Percentiles rank a stretch among this genome's conserved stretches.
These are phyloP conservation scores for Oncorhynchus clarkii DNA, from an alignment of 2,113 vertebrate species.

Conservation along the genomic window DNA sequence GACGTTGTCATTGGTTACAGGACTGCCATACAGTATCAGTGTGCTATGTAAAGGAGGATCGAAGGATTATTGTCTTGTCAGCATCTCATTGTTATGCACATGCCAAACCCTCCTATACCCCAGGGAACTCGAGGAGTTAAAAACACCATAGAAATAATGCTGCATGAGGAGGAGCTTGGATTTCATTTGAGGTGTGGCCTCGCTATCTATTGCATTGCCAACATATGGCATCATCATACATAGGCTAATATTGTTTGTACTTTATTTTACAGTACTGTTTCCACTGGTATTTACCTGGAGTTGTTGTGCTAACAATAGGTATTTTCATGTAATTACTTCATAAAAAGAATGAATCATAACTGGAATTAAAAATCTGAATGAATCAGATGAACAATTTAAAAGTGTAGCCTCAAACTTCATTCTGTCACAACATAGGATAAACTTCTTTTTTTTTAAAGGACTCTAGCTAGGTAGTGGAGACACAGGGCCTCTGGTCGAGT, in stretches of 20 bases:
- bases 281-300: no score
- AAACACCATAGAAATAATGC: background rate
- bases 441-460: no score
- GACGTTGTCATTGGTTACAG: conserved; percentile 51
- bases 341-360: no score
- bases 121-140: background rate
- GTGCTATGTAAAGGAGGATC: conserved; percentile 19
- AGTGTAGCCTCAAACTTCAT: no score
- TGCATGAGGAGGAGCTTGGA: background rate
- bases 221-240: no score
- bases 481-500: background rate
- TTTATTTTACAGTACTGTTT: no score
- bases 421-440: no score
- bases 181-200: background rate
- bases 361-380: no score
- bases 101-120: background rate
- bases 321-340: no score
- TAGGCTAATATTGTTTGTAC: no score
- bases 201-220: background rate
- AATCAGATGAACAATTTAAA: no score
- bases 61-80: conserved; percentile 53
- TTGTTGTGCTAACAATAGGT: no score
- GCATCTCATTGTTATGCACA: conserved; percentile 38
- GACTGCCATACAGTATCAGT: conserved; percentile 41
- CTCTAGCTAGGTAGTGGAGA: background rate